Percentiles rank a stretch among this genome's conserved stretches.
Evolutionary conservation across 2,113 vertebrate species (phyloP).

Genomic region (Chamaetylas fuelleborni): DNA sequence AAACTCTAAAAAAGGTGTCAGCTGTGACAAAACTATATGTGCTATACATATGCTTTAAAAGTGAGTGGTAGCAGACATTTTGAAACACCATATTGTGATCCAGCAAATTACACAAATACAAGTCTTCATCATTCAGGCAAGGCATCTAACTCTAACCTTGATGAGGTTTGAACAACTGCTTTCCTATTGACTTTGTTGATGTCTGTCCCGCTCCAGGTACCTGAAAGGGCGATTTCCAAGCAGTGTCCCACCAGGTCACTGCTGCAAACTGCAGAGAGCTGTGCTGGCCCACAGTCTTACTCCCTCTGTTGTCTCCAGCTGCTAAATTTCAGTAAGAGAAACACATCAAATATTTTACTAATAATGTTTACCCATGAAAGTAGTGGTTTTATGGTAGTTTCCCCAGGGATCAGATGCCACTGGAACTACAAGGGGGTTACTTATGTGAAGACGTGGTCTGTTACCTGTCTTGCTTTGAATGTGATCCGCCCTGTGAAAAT

Average conservation of each 20-base stretch:
- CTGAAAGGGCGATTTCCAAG: not conserved
- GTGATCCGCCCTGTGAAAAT: not conserved
- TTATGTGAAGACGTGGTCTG: not conserved
- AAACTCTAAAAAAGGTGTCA: constrained; percentile 49
- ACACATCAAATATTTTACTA: not conserved
- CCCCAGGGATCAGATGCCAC: not conserved
- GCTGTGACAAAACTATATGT: constrained; percentile 10
- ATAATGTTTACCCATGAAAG: not conserved
- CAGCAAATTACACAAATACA: constrained; percentile 11
- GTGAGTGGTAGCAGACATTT: constrained; percentile 41
- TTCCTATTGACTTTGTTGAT: not conserved
- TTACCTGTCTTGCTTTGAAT: not conserved
- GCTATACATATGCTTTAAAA: constrained; percentile 17
- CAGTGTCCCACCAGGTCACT: not conserved
- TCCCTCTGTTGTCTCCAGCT: not conserved
- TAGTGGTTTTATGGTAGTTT: not conserved
- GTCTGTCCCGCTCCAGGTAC: not conserved
- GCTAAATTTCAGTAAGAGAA: not conserved
- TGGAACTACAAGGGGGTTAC: not conserved
- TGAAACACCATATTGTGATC: constrained; percentile 14
- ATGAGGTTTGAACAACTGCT: not conserved
- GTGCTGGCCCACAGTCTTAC: not conserved
- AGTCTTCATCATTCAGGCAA: not conserved
- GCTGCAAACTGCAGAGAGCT: not conserved
- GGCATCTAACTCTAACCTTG: not conserved